These are phyloP conservation scores for Colostygia pectinataria DNA, from an alignment of 2,888 invertebrate genomes.

Conservation along the genomic window DNA sequence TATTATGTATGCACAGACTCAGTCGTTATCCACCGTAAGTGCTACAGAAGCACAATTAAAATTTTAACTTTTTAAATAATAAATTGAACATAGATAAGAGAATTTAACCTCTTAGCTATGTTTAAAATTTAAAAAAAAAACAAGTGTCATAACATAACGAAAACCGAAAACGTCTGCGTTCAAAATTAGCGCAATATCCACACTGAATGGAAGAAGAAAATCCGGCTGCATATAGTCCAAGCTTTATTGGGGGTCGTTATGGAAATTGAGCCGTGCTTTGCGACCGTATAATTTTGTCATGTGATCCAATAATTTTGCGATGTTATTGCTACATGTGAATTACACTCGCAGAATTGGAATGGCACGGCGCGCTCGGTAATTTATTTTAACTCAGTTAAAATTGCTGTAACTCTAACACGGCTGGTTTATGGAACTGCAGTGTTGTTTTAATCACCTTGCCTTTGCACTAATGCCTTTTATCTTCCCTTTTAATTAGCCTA, in stretches of 20 bases:
- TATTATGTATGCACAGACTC: too few relatives aligned
- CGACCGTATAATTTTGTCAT: conserved; percentile 50
- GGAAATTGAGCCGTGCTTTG: conserved; percentile 50
- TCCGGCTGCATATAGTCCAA: conserved; percentile 16
- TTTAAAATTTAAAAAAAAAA: too few relatives aligned
- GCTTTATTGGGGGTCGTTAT: conserved; percentile 52
- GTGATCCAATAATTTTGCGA: conserved; percentile 48
- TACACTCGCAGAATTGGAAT: conserved; percentile 35
- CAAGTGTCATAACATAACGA: too few relatives aligned
- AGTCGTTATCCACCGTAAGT: too few relatives aligned
- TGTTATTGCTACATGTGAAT: conserved; percentile 45
- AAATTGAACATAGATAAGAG: too few relatives aligned
- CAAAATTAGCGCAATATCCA: too few relatives aligned
- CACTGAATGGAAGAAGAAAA: not conserved
- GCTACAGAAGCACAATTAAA: too few relatives aligned
- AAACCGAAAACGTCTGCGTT: too few relatives aligned
- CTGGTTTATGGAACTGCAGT: conserved; percentile 1
- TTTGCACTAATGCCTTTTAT: too few relatives aligned
- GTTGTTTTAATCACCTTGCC: not conserved
- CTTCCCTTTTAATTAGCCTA: too few relatives aligned
- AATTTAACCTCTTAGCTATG: too few relatives aligned
- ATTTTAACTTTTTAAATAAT: too few relatives aligned
- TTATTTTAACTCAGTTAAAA: conserved; percentile 29
- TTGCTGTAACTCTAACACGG: conserved; percentile 8
- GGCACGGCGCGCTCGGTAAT: conserved; percentile 20